Base-by-base conservation (phyloP, 2,113 vertebrate species). In the Urocitellus parryii region DNA sequence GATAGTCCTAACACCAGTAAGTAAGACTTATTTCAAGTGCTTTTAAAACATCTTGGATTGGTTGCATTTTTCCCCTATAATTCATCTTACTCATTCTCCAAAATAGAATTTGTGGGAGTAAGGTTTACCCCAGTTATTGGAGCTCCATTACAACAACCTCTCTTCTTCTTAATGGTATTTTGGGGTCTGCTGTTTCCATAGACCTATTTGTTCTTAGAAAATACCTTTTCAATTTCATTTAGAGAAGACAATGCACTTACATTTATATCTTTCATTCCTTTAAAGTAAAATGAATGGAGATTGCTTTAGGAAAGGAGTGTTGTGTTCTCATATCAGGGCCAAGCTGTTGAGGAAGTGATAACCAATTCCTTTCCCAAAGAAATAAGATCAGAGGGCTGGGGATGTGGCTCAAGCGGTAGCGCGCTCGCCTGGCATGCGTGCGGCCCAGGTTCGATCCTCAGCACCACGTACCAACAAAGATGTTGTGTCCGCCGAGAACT, bases 141-240 rank as follows among this genome's bases (percentile, higher is more conserved):
- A 80, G 16, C n/a, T 65, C 65, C 16, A 45, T 45, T 20, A 32
- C 34, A 29, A 39, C 3, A 73, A 20, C 12, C 67, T n/a, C 65
- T 90, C 56, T 87, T 73, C 51, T 85, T 92, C 68, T 18, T 58
- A 78, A 78, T 79, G 48, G n/a, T 48, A 58, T 73, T 73, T 65
- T 4, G 73, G 61, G 18, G n/a, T 27, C 73, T 95, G 79, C 78
- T 73, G 4, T 94, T 92, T 85, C 85, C 78, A 6, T n/a, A 94
- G 65, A 88, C 12, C 77, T 88, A 4, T 96, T 83, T 96, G 22
- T 97, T 91, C 51, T 93, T 77, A 88, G 9, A 83, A 63, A 90
- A 90, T 7, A 20, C 53, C 67, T 70, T 91, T 96, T 96, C 83
- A 92, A 32, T 95, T 96, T 92, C 37, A 90, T 91, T 91, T 96